These are phyloP conservation scores for Mesopsocus fuscifrons DNA, from an alignment of 2,888 invertebrate species.

Conservation along the genomic window DNA sequence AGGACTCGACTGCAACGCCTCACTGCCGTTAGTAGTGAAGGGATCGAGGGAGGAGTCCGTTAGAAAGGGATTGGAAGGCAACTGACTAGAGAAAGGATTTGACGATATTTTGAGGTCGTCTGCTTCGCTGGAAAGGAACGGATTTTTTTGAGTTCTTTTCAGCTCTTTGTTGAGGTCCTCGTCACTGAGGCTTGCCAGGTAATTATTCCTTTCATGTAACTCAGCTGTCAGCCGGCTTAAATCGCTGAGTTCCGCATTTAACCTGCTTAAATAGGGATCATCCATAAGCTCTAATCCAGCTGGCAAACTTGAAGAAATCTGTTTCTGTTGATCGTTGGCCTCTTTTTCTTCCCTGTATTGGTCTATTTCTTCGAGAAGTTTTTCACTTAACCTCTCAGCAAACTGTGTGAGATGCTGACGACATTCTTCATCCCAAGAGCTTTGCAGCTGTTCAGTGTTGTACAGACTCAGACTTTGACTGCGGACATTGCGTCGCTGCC, in stretches of 20 bases:
- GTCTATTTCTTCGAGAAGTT: conserved; percentile 58
- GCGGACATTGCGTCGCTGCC: conserved; percentile 2
- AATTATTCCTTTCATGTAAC: conserved; percentile 37
- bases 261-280: conserved; percentile 38
- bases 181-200: conserved; percentile 33
- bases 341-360: conserved; percentile 28
- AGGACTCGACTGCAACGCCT: not conserved
- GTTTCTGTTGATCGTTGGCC: conserved; percentile 13
- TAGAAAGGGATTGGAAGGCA: not conserved
- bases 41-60: conserved; percentile 1
- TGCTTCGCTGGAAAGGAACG: conserved; percentile 29
- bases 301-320: conserved; percentile 20
- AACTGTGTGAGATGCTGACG: conserved; percentile 55
- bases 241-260: conserved; percentile 36
- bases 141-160: conserved; percentile 30
- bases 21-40: not conserved
- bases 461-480: conserved; percentile 5
- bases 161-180: conserved; percentile 29
- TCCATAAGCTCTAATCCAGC: conserved; percentile 35
- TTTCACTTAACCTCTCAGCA: conserved; percentile 65
- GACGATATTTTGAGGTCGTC: conserved; percentile 19
- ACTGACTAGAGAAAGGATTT: conserved; percentile 1
- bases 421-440: conserved; percentile 40
- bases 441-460: conserved; percentile 2
- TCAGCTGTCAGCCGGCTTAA: conserved; percentile 36